Conservation (phyloP, 2,888 invertebrate species). For the Caenorhabditis panamensis region DNA sequence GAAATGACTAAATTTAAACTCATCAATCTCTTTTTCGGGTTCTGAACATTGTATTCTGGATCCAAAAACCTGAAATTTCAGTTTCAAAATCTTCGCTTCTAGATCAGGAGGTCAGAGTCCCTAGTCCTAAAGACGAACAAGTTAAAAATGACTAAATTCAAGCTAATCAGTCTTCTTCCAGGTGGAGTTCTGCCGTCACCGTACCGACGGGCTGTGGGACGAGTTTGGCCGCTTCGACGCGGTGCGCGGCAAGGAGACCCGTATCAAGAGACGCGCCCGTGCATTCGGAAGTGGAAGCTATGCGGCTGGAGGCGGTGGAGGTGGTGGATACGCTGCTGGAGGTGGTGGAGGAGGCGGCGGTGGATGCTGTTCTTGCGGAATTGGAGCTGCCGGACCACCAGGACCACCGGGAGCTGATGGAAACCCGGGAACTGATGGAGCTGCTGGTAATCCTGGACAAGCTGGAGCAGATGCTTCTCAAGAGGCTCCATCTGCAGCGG, state of each 20-base stretch:
- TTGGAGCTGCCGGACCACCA: constrained; percentile 64
- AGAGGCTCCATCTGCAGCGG: constrained; percentile 55
- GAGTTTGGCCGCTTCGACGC: constrained; percentile 67
- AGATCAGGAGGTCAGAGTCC: no score
- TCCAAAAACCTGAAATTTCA: no score
- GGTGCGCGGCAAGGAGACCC: constrained; percentile 48
- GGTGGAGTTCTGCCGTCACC: constrained; percentile 76
- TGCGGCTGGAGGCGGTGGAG: constrained; percentile 35
- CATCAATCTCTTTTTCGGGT: no score
- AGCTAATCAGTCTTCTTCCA: constrained; percentile 10
- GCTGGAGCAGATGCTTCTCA: constrained; percentile 53
- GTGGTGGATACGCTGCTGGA: constrained; percentile 34
- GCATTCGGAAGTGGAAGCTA: constrained; percentile 48
- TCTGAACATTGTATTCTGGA: no score
- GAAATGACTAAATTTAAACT: no score
- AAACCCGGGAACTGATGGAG: constrained; percentile 61
- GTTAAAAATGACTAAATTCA: no score
- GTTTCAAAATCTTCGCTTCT: no score
- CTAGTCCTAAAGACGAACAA: no score
- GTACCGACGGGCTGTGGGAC: constrained; percentile 74
- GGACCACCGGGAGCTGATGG: constrained; percentile 69
- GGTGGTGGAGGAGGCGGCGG: constrained; percentile 56
- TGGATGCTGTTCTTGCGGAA: constrained; percentile 60
- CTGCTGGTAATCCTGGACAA: constrained; percentile 58
- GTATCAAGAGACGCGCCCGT: constrained; percentile 59